Evolutionary conservation across 2,888 invertebrate species (phyloP).

Genomic region (Tinea pellionella): DNA sequence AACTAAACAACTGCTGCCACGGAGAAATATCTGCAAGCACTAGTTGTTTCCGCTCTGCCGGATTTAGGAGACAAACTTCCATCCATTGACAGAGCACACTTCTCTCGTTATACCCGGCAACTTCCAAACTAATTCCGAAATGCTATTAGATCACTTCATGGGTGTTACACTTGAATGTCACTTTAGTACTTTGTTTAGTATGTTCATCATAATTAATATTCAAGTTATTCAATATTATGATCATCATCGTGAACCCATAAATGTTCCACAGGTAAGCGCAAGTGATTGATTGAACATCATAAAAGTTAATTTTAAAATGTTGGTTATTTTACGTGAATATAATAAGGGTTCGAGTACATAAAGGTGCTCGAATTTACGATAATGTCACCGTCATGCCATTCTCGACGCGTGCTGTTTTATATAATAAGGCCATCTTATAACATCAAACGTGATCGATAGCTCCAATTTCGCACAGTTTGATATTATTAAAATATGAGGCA

Average conservation of each 20-base stretch:
- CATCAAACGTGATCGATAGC: constrained; percentile 32
- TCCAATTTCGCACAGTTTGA: constrained; percentile 26
- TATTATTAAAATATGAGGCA: background rate
- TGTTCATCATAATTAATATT: no score
- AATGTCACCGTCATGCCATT: constrained; percentile 21
- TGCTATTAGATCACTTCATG: no score
- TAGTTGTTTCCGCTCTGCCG: no score
- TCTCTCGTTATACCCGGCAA: no score
- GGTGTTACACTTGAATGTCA: no score
- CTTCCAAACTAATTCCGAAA: no score
- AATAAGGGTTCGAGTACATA: constrained; percentile 18
- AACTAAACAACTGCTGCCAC: no score
- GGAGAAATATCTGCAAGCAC: no score
- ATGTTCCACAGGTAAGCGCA: background rate
- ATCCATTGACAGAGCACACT: no score
- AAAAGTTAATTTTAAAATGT: constrained; percentile 13
- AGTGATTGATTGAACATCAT: background rate
- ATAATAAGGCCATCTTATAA: constrained; percentile 30
- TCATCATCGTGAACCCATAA: background rate
- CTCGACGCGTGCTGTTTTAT: constrained; percentile 31
- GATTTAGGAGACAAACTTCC: no score
- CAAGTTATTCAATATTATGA: no score
- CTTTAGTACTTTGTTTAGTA: no score
- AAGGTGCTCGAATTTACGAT: constrained; percentile 28
- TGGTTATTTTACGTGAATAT: constrained; percentile 27